phyloP scores from a whole-genome alignment of 2,113 vertebrate genomes.

The Tyto alba region DNA sequence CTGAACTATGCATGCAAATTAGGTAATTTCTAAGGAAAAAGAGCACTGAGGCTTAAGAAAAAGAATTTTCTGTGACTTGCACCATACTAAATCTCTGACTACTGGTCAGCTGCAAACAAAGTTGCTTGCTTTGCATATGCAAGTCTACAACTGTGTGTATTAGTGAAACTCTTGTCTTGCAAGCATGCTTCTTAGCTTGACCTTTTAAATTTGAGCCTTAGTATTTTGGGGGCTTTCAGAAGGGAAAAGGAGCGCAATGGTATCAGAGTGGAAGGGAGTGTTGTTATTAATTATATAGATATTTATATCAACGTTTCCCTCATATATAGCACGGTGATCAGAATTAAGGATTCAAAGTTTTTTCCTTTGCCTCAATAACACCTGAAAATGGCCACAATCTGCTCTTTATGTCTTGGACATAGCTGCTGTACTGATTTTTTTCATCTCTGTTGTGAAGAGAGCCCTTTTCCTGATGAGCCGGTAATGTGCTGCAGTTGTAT shows the following conservation, averaged over 20 bases:
- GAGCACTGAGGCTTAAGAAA: not conserved
- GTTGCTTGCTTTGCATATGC: not conserved
- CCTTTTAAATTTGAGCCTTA: not conserved
- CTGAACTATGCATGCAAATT: not conserved
- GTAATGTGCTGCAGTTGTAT: conserved; percentile 33
- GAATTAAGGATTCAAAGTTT: not conserved
- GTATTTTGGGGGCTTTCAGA: not conserved
- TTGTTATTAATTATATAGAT: not conserved
- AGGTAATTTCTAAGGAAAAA: not conserved
- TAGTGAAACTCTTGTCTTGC: not conserved
- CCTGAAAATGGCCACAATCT: not conserved
- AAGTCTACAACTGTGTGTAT: not conserved
- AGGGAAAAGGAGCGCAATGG: not conserved
- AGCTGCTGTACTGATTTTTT: not conserved
- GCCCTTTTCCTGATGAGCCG: not conserved
- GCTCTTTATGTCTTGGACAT: not conserved
- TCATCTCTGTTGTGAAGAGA: not conserved
- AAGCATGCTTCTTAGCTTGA: not conserved
- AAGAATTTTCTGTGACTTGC: not conserved
- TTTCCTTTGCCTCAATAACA: not conserved
- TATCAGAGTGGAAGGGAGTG: not conserved
- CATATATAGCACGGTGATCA: not conserved
- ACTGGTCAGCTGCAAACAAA: not conserved
- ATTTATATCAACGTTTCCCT: not conserved
- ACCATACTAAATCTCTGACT: not conserved